A percentile compares a stretch with the other conserved stretches of the same genome.
Conservation (phyloP, 2,888 invertebrate species). For the Hypolimnas misippus region DNA sequence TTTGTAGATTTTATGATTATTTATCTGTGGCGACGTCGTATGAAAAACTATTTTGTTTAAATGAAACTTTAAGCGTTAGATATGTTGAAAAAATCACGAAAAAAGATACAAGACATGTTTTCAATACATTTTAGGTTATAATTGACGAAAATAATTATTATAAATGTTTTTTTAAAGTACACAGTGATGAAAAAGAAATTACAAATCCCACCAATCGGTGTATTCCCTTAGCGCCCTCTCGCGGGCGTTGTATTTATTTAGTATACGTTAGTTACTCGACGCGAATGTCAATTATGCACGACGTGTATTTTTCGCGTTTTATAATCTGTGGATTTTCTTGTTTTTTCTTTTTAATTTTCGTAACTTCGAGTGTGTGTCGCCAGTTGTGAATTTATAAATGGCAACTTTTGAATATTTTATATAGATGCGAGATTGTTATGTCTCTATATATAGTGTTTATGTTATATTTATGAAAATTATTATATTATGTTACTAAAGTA, state of each 20-base stretch:
- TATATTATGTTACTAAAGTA: no score
- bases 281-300: constrained; percentile 41
- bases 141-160: no score
- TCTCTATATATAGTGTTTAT: background rate
- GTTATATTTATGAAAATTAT: no score
- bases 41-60: background rate
- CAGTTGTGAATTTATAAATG: constrained; percentile 14
- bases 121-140: background rate
- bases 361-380: constrained; percentile 25
- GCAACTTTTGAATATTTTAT: background rate
- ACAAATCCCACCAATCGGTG: constrained; percentile 43
- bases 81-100: background rate
- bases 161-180: no score
- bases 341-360: constrained; percentile 37
- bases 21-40: background rate
- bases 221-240: constrained; percentile 36
- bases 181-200: constrained; percentile 4
- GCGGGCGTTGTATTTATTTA: constrained; percentile 62
- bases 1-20: constrained; percentile 40
- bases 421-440: background rate
- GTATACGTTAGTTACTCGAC: constrained; percentile 54
- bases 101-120: background rate
- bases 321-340: constrained; percentile 39
- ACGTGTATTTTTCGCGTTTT: constrained; percentile 29
- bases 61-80: background rate